Conservation (phyloP, 2,888 invertebrate genomes). For the Saturnia pavonia region DNA sequence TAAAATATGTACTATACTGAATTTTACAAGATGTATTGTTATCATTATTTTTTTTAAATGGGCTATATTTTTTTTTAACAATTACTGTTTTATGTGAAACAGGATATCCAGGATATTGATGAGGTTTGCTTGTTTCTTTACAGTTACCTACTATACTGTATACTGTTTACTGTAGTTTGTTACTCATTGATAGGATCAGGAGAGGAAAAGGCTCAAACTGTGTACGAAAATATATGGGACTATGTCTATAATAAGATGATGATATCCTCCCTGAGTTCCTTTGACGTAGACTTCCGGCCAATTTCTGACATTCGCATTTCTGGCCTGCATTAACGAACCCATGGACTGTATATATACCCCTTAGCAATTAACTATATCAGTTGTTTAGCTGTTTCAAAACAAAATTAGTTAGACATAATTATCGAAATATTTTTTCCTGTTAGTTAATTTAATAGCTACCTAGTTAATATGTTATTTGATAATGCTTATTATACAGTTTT, state of each 20-base stretch:
- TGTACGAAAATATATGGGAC: no score
- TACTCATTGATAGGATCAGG: no score
- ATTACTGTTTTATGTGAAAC: not conserved
- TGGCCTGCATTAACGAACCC: not conserved
- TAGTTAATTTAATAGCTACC: not conserved
- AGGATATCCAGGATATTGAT: no score
- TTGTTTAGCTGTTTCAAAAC: not conserved
- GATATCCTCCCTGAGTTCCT: no score
- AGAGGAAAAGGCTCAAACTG: no score
- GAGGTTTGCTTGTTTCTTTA: not conserved
- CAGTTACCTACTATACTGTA: no score
- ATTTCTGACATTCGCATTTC: no score
- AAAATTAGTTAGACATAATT: not conserved
- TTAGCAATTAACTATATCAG: not conserved
- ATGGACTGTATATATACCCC: not conserved
- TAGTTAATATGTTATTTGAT: not conserved
- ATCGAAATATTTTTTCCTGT: constrained; percentile 7
- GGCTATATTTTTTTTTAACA: not conserved
- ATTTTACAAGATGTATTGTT: not conserved
- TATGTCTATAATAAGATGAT: no score
- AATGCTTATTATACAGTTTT: not conserved
- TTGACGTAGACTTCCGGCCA: no score
- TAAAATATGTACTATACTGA: no score
- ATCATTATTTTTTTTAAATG: not conserved
- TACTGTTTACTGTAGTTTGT: no score